phyloP scores from a whole-genome alignment of 2,113 vertebrate species.

The Pseudolaguvia tuberculata region DNA sequence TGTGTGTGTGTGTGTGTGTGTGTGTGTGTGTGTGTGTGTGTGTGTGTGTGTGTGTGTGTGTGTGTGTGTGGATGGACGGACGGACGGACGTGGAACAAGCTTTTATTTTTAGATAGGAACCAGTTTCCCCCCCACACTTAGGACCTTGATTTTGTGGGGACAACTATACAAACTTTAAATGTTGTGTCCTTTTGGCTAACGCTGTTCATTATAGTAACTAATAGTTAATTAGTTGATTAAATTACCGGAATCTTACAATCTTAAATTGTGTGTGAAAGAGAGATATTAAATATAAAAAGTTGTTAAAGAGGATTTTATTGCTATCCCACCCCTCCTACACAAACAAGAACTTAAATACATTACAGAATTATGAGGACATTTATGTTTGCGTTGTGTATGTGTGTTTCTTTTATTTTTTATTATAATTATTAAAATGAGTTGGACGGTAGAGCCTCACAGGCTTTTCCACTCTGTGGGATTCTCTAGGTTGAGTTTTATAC shows the following conservation, averaged over 20 bases:
- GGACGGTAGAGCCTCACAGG: background rate
- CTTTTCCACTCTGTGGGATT: constrained; percentile 15
- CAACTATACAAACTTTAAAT: background rate
- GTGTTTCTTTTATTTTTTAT: constrained; percentile 39
- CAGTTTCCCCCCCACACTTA: background rate
- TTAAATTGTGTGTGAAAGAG: background rate
- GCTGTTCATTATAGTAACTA: background rate
- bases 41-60: constrained; percentile 30
- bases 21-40: constrained; percentile 12
- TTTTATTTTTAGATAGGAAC: background rate
- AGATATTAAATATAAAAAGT: constrained; percentile 1
- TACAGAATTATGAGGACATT: constrained; percentile 39
- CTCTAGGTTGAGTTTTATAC: constrained; percentile 22
- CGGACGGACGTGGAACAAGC: background rate
- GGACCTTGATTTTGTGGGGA: background rate
- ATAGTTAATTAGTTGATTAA: background rate
- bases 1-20: constrained; percentile 30
- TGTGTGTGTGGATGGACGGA: too few relatives aligned
- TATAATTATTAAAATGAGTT: constrained; percentile 38
- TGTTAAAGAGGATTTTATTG: constrained; percentile 29
- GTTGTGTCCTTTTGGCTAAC: background rate
- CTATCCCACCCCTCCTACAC: background rate
- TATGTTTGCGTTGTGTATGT: constrained; percentile 17
- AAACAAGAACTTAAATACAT: constrained; percentile 20
- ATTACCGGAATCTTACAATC: background rate